A percentile compares a stretch with the other conserved stretches of the same genome.
These are phyloP conservation scores for Talpa occidentalis DNA, from an alignment of 2,113 vertebrate genomes.

Conservation along the genomic window DNA sequence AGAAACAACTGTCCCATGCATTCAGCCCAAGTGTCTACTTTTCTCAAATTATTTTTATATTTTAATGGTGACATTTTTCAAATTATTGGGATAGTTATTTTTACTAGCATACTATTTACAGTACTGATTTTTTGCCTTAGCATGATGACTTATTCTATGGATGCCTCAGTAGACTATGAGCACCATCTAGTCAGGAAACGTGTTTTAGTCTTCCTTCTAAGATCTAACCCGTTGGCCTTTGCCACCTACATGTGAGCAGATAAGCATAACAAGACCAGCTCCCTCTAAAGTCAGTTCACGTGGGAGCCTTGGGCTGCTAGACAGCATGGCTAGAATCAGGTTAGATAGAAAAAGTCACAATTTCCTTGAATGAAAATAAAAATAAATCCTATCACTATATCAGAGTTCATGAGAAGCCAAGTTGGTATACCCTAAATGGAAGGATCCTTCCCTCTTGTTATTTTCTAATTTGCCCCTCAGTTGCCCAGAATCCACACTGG, in stretches of 20 bases:
- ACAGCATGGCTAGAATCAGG: neutral
- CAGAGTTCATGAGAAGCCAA: neutral
- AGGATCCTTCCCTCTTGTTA: neutral
- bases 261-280: neutral
- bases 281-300: neutral
- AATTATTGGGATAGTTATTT: neutral
- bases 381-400: conserved; percentile 1
- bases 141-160: neutral
- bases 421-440: neutral
- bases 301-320: too few species aligned
- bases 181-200: neutral
- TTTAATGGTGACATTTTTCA: conserved; percentile 11
- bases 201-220: neutral
- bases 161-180: neutral
- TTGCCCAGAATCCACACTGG: neutral
- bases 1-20: neutral
- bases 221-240: neutral
- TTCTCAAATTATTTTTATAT: conserved; percentile 34
- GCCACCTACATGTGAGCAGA: neutral
- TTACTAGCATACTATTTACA: neutral
- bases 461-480: neutral
- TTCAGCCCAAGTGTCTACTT: neutral
- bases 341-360: conserved; percentile 34
- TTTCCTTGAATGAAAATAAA: conserved; percentile 37
- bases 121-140: neutral